Evolutionary conservation across 2,113 vertebrate genomes (phyloP), one percentile per base, ranked within the genome.

Genomic region (Periophthalmodon schlosseri): DNA sequence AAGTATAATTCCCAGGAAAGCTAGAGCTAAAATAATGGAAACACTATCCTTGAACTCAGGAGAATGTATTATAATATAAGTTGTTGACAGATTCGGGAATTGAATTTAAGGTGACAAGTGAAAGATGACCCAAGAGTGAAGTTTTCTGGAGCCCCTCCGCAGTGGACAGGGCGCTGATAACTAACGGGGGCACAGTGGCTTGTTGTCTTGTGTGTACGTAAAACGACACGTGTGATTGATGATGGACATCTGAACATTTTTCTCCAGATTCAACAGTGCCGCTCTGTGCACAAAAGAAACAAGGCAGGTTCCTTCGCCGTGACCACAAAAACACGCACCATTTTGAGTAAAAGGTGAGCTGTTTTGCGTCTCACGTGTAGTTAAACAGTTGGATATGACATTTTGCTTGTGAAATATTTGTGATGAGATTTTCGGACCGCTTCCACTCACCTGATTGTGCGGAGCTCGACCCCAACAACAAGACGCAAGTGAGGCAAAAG

Each of bases 361-460:
- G 21, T 0, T 15, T 36, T 68, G 34, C 18, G 64, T 16, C 5
- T 15, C 28, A n/a, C 63, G 16, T 15, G 8, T 20, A 73, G 50
- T 15, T 74, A 46, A 44, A 60, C 54, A 60, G 4, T 13, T 14
- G 0, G 20, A 44, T 49, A 14, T 24, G 24, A 63, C 24, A 39
- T 2, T 5, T 44, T 21, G 3, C 1, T n/a, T 21, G 7, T 44
- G 8, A 44, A n/a, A 34, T 44, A 65, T 65, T 44, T 14, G 63
- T 9, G 15, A 14, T 63, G 60, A 28, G 23, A 60, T 63, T 18
- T 63, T 16, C 15, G 49, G 67, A 64, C 54, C 68, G 63, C 57
- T 50, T 67, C 39, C 79, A 93, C 96, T 93, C 94, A 97, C 96
- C 96, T 97, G 96, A 94, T 85, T 98, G 96, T 33, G 95, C 94